Base-by-base conservation (phyloP, 2,113 vertebrate species). In the Rhinolophus ferrumequinum region DNA sequence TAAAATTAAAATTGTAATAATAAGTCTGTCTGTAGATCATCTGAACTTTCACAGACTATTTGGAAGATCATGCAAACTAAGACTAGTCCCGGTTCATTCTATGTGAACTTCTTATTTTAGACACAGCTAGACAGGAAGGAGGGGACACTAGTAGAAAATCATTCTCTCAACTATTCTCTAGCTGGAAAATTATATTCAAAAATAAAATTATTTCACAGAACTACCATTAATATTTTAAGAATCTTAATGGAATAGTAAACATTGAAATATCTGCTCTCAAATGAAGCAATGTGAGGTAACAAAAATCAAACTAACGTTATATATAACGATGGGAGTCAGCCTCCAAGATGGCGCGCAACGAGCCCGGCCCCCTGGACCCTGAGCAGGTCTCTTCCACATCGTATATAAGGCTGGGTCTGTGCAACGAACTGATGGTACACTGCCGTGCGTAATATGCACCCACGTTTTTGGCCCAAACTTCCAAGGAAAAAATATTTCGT, bases 291-390 rank as follows among this genome's bases (percentile, higher is more conserved):
- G 38, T 38, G 35, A 94, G n/a, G 56, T 75, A 87, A 93, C 16
- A 85, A 91, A 91, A 88, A 67, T 76, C 44, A 92, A 94, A 90
- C 38, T 47, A 69, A 66, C 30, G 54, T 44, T 58, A 73, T 41
- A 73, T 41, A 13, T 58, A 50, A 83, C 22, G 84, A 62, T 84
- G 72, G 66, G 7, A 85, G 21, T 50, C 33, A 2, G 3, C 26
- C 9, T 88, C 54, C 60, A 60, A 21, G 33, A 66, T 35, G 73
- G 44, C 62, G 28, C 64, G 54, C 22, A 66, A 64, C 19, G 19
- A 91, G 26, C 16, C 26, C 26, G 26, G 41, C 33, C 54, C 76
- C 38, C 10, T 66, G n/a, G 35, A 75, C 30, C 28, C 21, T 26
- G 6, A 38, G 26, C 8, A 47, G 35, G 56, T 54, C 19, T 16